phyloP scores from a whole-genome alignment of 2,888 invertebrate species.

The Eubasilissa splendida region DNA sequence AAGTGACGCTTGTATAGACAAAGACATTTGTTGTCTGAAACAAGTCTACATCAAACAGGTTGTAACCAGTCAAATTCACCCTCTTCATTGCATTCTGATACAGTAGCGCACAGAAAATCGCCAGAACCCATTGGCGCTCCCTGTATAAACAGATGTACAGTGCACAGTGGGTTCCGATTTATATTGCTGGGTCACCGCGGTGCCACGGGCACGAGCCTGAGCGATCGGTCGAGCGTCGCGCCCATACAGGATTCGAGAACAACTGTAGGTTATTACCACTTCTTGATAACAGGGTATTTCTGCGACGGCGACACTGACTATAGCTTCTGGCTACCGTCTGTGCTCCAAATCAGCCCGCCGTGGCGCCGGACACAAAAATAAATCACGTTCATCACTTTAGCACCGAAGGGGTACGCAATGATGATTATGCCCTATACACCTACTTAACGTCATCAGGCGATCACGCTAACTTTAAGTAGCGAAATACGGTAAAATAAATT shows the following conservation, averaged over 20 bases:
- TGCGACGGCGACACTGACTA: conserved; percentile 2
- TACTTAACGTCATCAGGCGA: neutral
- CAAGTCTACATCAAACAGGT: no score
- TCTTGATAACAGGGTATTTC: conserved; percentile 12
- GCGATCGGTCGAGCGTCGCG: neutral
- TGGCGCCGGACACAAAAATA: neutral
- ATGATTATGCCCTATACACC: neutral
- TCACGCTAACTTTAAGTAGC: no score
- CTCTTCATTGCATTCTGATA: no score
- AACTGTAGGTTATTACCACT: conserved; percentile 10
- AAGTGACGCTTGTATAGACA: no score
- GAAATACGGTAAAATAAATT: no score
- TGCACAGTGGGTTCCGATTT: neutral
- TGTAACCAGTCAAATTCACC: no score
- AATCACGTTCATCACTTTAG: conserved; percentile 1
- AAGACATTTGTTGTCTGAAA: no score
- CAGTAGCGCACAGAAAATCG: no score
- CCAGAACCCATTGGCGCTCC: no score
- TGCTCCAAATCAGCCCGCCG: no score
- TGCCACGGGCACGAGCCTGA: neutral
- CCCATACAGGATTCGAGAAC: conserved; percentile 10
- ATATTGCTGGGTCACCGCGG: neutral
- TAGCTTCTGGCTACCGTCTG: conserved; percentile 1
- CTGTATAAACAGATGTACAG: neutral
- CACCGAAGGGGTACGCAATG: conserved; percentile 5